Base-by-base conservation (phyloP, 2,888 invertebrate species). In the Diabrotica balteata region DNA sequence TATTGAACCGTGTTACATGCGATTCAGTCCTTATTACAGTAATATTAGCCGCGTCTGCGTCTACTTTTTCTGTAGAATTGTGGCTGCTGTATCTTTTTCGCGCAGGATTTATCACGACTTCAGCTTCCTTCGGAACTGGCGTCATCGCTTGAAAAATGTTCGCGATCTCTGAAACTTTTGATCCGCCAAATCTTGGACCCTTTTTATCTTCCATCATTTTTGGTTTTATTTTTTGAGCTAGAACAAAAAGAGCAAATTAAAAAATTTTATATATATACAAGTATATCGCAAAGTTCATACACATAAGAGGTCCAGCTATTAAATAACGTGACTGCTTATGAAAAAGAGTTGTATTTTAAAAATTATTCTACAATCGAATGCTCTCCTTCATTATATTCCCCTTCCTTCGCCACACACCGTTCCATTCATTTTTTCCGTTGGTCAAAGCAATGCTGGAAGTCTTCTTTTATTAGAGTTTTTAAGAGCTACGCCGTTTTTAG, bases 111-210 rank as follows among this genome's bases (percentile, higher is more conserved):
- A 76, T 70, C 47, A 79, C 73, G 49, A 78, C 72, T 52, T 79
- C 80, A 45, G 79, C 76, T 11, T 54, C 53, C 44, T 44, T 61
- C 50, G 49, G 59, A 46, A n/a, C 46, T 6, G 69, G 64, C 11
- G 67, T 59, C 68, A 75, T 77, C 44, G 77, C 74, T 72, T 95
- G 94, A 85, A 95, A 95, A 82, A 94, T 92, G 84, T 94, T 94
- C 69, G 95, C 95, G 76, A 95, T 95, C 86, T 95, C 94, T 73
- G 94, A 94, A 80, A 95, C 95, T 87, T 95, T 95, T 78, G 91
- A 90, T 84, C 93, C 93, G 76, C 79, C 81, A 69, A 77, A 79
- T 45, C 83, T 79, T n/a, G 73, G 73, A 32, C 73, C 74, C 67
- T 81, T 83, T 74, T 84, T 84, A 59, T 84, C 84, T 66, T 83